Conservation (phyloP, 2,888 invertebrate species). For the Oasisia sp. region DNA sequence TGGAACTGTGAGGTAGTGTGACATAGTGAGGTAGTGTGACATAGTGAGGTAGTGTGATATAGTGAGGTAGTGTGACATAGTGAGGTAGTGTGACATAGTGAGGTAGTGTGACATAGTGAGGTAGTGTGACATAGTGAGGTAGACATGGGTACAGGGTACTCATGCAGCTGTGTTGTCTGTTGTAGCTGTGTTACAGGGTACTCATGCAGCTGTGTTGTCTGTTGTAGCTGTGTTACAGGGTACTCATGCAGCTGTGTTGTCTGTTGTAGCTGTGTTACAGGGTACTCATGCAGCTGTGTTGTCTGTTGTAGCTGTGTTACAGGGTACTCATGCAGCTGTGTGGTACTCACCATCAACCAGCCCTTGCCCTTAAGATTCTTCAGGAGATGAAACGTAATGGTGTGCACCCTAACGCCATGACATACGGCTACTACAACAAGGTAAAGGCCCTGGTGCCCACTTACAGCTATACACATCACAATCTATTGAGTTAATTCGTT, state of each 20-base stretch:
- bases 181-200: not conserved
- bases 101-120: not conserved
- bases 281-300: slow-evolving; percentile 20
- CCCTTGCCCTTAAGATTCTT: slow-evolving; percentile 86
- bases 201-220: not conserved
- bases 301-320: slow-evolving; percentile 81
- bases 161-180: not conserved
- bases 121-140: not conserved
- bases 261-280: not conserved
- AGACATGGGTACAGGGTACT: too few relatives aligned
- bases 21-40: not conserved
- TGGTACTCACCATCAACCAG: slow-evolving; percentile 91
- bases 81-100: not conserved
- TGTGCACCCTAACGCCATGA: slow-evolving; percentile 95
- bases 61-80: not conserved
- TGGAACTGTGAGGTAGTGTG: not conserved
- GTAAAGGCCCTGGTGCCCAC: slow-evolving; percentile 52
- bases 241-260: too few relatives aligned
- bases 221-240: not conserved
- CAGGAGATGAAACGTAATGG: slow-evolving; percentile 80
- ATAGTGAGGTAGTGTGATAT: not conserved
- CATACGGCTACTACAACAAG: slow-evolving; percentile 89
- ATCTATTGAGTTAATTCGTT: too few relatives aligned
- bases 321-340: slow-evolving; percentile 98
- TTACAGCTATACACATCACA: not conserved